phyloP scores from a whole-genome alignment of 2,113 vertebrate genomes.

The Albula glossodonta region DNA sequence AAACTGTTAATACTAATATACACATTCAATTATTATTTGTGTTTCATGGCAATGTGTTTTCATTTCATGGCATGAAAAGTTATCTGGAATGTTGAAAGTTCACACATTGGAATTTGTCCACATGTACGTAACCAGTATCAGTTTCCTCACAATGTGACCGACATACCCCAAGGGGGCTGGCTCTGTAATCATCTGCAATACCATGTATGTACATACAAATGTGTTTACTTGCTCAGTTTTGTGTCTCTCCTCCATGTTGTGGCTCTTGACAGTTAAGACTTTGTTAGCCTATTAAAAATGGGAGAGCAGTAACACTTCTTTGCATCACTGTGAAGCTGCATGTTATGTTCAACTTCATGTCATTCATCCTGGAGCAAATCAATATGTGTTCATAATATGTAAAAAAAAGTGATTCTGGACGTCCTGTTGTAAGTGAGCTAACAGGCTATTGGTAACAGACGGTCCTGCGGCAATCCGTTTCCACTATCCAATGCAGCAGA shows the following conservation, averaged over 20 bases:
- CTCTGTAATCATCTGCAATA: background rate
- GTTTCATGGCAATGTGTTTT: slow-evolving; percentile 4
- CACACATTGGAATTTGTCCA: background rate
- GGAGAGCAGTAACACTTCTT: background rate
- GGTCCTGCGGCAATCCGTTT: background rate
- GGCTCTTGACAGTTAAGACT: background rate
- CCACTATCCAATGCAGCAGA: slow-evolving; percentile 14
- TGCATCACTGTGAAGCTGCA: slow-evolving; percentile 19
- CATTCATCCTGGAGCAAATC: background rate
- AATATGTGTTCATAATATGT: background rate
- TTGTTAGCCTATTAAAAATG: background rate
- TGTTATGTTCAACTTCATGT: background rate
- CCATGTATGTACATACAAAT: slow-evolving; percentile 16
- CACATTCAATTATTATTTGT: no score
- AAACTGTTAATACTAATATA: slow-evolving; percentile 17
- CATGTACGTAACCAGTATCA: background rate
- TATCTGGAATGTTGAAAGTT: background rate
- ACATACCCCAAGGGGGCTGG: background rate
- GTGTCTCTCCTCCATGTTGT: background rate
- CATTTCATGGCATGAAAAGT: background rate
- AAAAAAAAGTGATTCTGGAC: background rate
- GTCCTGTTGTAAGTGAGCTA: background rate
- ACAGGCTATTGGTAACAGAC: background rate
- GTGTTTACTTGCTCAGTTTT: background rate
- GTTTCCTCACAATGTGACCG: background rate